Percentiles rank a stretch among this genome's conserved stretches.
Evolutionary conservation across 2,888 invertebrate genomes (phyloP).

Genomic region (Drosophila mettleri): DNA sequence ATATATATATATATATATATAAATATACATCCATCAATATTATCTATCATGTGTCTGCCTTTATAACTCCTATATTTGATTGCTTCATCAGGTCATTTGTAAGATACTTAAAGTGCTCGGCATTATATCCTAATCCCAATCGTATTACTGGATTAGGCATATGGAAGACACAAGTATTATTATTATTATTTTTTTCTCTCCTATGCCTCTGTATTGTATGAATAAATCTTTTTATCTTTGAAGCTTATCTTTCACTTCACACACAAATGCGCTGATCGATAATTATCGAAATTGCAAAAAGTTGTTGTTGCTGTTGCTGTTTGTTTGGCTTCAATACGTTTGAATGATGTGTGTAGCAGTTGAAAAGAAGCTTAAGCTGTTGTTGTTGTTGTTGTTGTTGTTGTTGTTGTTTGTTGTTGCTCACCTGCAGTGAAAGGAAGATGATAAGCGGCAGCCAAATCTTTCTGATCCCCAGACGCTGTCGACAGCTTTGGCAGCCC

Average conservation of each 20-base stretch:
- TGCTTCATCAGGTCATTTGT: too few species aligned
- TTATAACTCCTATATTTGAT: too few species aligned
- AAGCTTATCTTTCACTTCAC: slow-evolving; percentile 38
- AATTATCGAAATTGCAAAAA: slow-evolving; percentile 42
- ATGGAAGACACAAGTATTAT: too few species aligned
- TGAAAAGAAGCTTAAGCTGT: slow-evolving; percentile 24
- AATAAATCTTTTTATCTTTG: slow-evolving; percentile 1
- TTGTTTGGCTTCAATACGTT: slow-evolving; percentile 44
- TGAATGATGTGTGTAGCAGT: slow-evolving; percentile 44
- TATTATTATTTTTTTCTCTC: too few species aligned
- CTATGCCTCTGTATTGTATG: not conserved
- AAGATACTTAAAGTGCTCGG: not conserved
- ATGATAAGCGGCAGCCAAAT: slow-evolving; percentile 83
- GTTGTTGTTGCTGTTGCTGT: slow-evolving; percentile 34
- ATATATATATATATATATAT: too few species aligned
- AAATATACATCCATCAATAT: too few species aligned
- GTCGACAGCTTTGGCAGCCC: slow-evolving; percentile 48
- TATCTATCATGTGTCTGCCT: too few species aligned
- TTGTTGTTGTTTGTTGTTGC: slow-evolving; percentile 34
- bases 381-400: slow-evolving; percentile 19
- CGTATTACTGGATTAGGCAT: not conserved
- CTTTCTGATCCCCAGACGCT: slow-evolving; percentile 80
- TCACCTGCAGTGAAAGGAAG: slow-evolving; percentile 84
- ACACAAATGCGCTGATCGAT: slow-evolving; percentile 28
- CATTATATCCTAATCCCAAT: not conserved